These are phyloP conservation scores for Amblyteles armatorius DNA, from an alignment of 2,888 invertebrate genomes.

Conservation along the genomic window DNA sequence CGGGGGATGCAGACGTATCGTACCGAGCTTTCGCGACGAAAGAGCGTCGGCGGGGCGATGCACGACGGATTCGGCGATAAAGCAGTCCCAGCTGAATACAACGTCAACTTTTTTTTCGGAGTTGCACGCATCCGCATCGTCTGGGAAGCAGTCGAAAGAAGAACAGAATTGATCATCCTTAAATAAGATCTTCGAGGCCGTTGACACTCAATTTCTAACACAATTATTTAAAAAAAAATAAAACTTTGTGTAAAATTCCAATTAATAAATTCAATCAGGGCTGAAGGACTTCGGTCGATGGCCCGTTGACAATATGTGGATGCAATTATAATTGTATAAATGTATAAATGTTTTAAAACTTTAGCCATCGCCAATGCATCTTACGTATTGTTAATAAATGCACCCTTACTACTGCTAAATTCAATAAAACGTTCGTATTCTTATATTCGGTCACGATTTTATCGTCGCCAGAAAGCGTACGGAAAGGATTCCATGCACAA, in stretches of 20 bases:
- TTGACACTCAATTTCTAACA: background rate
- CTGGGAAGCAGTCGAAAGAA: too few species aligned
- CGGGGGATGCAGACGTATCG: conserved; percentile 29
- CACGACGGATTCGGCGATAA: conserved; percentile 18
- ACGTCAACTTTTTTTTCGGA: conserved; percentile 5
- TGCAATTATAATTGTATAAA: too few species aligned
- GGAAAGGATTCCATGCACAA: background rate
- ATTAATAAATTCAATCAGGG: too few species aligned
- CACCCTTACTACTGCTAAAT: too few species aligned
- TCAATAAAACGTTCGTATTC: background rate
- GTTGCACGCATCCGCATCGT: too few species aligned
- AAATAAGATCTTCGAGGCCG: background rate
- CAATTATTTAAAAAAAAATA: background rate
- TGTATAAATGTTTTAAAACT: too few species aligned
- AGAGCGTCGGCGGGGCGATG: background rate
- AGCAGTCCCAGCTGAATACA: background rate
- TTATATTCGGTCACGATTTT: background rate
- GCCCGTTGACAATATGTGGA: too few species aligned
- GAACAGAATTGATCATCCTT: background rate
- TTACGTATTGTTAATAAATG: too few species aligned
- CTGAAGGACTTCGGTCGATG: too few species aligned
- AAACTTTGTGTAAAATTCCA: background rate
- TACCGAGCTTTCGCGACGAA: conserved; percentile 13
- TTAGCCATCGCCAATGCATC: too few species aligned
- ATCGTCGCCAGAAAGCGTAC: too few species aligned